Base-by-base conservation (phyloP, 2,797 vertebrate species). In the Pangasius larnaudii region DNA sequence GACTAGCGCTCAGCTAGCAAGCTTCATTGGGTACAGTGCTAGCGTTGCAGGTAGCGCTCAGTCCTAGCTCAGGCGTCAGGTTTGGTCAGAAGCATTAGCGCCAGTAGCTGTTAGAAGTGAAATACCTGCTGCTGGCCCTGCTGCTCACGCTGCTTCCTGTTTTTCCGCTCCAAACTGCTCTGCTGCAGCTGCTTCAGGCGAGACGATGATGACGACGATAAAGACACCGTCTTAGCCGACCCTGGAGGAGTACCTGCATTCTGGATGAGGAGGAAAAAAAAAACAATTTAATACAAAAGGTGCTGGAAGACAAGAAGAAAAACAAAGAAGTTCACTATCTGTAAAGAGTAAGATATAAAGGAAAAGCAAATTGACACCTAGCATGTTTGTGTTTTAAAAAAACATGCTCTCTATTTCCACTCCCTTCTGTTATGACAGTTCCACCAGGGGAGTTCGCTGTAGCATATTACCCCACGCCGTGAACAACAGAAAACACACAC, bases 91-190 rank as follows among this genome's bases (percentile, higher is more conserved):
- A 39, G 84, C 69, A 27, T 88, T 69, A 53, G 27, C 24, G 46
- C 61, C 74, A 30, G 82, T 74, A 61, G 80, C 86, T 88, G 78
- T 95, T 95, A 96, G 95, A 96, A 97, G 94, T 96, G 95, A 92
- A 95, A 96, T 97, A 99, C 98, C 98, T 99, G 98, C 97, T 96
- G 98, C 96, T 96, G 98, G 94, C 98, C 98, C 93, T 97, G 98
- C 92, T 97, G 98, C 46, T 99, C 97, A 89, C 97, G 96, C 94
- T 98, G 98, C 92, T 97, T 99, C 93, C 97, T 93, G 86, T 94
- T 96, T 84, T 96, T 94, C 85, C 97, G 96, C 95, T 99, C 98
- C 0, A 98, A 96, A 92, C 97, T 98, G 94, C 97, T 96, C 61
- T 98, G 97, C 86, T 97, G 97, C 63, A 97, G 94, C 77, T 97